phyloP scores from a whole-genome alignment of 2,888 invertebrate species.

The Loripinus fragilis region DNA sequence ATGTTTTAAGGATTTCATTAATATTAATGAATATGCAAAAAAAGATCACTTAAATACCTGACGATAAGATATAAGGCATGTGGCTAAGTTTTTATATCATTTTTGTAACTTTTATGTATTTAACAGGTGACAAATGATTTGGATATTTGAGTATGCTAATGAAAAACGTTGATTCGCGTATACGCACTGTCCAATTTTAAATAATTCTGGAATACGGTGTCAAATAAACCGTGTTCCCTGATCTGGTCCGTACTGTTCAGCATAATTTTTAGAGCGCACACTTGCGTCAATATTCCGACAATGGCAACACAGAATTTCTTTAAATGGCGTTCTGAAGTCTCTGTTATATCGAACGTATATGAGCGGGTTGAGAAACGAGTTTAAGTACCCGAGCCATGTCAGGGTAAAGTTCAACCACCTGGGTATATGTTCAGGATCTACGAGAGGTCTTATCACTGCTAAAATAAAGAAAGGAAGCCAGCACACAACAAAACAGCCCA shows the following conservation, averaged over 20 bases:
- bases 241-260: conserved; percentile 80
- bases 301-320: conserved; percentile 92
- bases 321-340: conserved; percentile 97
- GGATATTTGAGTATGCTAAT: too few relatives aligned
- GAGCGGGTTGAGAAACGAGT: conserved; percentile 97
- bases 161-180: too few relatives aligned
- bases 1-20: too few relatives aligned
- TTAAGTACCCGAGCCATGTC: conserved; percentile 90
- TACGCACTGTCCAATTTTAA: too few relatives aligned
- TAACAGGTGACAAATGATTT: too few relatives aligned
- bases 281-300: conserved; percentile 82
- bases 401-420: conserved; percentile 74
- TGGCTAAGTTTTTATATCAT: too few relatives aligned
- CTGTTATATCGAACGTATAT: conserved; percentile 98
- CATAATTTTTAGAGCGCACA: conserved; percentile 81
- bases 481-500: conserved; percentile 96
- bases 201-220: conserved; percentile 11
- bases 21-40: too few relatives aligned
- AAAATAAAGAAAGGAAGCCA: conserved; percentile 98
- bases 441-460: conserved; percentile 88
- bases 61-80: too few relatives aligned
- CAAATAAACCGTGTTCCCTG: conserved; percentile 70
- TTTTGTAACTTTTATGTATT: too few relatives aligned
- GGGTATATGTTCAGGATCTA: conserved; percentile 70
- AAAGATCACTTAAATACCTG: too few relatives aligned